A percentile compares a stretch with the other conserved stretches of the same genome.
phyloP scores from a whole-genome alignment of 2,888 invertebrate species.

The Polydrusus tereticollis region DNA sequence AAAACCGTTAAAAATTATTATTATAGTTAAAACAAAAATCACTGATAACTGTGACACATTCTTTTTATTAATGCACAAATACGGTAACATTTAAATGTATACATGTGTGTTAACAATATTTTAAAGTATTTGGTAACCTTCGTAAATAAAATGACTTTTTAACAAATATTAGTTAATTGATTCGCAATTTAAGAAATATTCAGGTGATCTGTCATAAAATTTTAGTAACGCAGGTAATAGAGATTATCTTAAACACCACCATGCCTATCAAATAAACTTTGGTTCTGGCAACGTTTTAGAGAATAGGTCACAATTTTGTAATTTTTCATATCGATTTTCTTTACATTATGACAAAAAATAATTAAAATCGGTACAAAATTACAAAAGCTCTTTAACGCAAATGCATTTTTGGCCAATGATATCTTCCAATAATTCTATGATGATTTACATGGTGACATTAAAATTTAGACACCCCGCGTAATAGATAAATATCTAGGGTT shows the following conservation, averaged over 20 bases:
- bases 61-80: slow-evolving; percentile 68
- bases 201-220: background rate
- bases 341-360: too few relatives aligned
- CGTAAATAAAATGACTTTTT: slow-evolving; percentile 60
- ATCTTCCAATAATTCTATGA: background rate
- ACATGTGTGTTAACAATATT: slow-evolving; percentile 67
- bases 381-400: too few relatives aligned
- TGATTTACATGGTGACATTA: slow-evolving; percentile 13
- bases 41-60: slow-evolving; percentile 56
- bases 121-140: slow-evolving; percentile 64
- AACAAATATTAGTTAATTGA: slow-evolving; percentile 10
- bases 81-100: slow-evolving; percentile 69
- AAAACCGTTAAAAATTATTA: too few relatives aligned
- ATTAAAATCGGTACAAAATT: too few relatives aligned
- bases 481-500: background rate
- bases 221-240: slow-evolving; percentile 1
- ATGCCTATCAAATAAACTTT: background rate
- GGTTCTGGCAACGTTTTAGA: background rate
- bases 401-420: too few relatives aligned
- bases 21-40: background rate
- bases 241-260: background rate
- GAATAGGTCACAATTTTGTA: too few relatives aligned
- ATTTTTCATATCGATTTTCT: too few relatives aligned
- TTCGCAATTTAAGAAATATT: background rate
- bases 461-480: slow-evolving; percentile 12